These are phyloP conservation scores for Calameuta filiformis DNA, from an alignment of 2,888 invertebrate species.

Conservation along the genomic window DNA sequence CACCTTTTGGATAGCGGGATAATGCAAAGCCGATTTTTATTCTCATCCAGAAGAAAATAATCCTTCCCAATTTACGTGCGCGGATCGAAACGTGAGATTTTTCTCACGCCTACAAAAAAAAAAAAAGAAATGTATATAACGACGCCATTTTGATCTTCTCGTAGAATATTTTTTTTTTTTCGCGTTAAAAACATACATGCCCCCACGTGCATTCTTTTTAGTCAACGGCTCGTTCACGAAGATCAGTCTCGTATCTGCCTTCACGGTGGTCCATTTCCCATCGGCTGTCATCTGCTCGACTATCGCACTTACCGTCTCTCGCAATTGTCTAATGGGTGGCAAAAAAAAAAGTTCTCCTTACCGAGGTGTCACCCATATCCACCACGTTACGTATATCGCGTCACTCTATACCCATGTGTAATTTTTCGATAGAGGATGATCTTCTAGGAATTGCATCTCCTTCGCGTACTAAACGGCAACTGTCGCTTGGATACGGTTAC, in stretches of 20 bases:
- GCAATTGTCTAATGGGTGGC: conserved; percentile 23
- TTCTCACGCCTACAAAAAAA: too few relatives aligned
- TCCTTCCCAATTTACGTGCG: too few relatives aligned
- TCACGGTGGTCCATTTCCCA: conserved; percentile 65
- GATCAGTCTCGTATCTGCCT: conserved; percentile 10
- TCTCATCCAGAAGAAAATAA: too few relatives aligned
- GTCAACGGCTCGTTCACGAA: too few relatives aligned
- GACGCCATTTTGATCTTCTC: not conserved
- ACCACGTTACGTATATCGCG: conserved; percentile 28
- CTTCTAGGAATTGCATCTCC: conserved; percentile 24
- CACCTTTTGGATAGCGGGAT: not conserved
- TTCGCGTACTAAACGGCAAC: conserved; percentile 29
- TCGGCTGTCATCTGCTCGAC: conserved; percentile 58
- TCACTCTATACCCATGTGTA: conserved; percentile 50
- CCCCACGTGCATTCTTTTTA: too few relatives aligned
- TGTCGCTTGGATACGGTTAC: conserved; percentile 43
- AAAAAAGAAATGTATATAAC: too few relatives aligned
- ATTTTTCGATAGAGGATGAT: conserved; percentile 28
- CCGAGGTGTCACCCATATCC: not conserved
- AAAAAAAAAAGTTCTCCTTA: not conserved
- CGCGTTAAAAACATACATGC: too few relatives aligned
- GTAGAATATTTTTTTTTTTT: not conserved
- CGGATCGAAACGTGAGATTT: too few relatives aligned
- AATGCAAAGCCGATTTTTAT: too few relatives aligned
- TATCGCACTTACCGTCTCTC: conserved; percentile 29